phyloP scores from a whole-genome alignment of 2,888 invertebrate genomes.

The Epicampocera succincta region DNA sequence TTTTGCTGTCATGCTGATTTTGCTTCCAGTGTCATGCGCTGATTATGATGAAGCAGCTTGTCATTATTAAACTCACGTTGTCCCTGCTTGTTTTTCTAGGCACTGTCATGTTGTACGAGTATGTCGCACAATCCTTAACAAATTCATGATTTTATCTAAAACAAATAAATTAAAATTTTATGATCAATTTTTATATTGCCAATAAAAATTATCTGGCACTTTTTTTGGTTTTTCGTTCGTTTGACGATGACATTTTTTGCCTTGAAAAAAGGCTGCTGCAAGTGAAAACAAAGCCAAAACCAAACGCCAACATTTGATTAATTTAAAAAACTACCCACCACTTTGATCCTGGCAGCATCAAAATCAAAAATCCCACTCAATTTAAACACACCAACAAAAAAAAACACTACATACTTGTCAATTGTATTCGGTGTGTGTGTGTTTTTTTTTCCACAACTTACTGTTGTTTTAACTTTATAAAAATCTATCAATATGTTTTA shows the following conservation, averaged over 20 bases:
- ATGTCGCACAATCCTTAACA: constrained; percentile 44
- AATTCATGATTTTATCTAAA: constrained; percentile 60
- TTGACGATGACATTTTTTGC: constrained; percentile 26
- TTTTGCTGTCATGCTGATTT: constrained; percentile 46
- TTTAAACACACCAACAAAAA: constrained; percentile 19
- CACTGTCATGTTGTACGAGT: background rate
- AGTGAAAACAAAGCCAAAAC: constrained; percentile 3
- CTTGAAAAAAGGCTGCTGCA: constrained; percentile 1
- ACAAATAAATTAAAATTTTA: constrained; percentile 61
- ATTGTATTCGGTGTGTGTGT: constrained; percentile 34
- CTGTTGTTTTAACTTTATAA: constrained; percentile 48
- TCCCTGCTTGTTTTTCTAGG: constrained; percentile 52
- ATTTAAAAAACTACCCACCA: constrained; percentile 62
- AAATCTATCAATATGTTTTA: constrained; percentile 65
- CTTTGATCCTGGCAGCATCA: constrained; percentile 56
- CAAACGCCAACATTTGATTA: constrained; percentile 49
- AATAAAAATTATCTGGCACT: constrained; percentile 39
- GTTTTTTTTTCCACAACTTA: background rate
- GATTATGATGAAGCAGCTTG: constrained; percentile 79
- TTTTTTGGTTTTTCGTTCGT: background rate
- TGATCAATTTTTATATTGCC: constrained; percentile 46
- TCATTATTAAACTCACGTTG: constrained; percentile 77
- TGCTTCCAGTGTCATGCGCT: constrained; percentile 75
- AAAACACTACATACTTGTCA: constrained; percentile 48
- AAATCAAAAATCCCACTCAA: constrained; percentile 51